These are phyloP conservation scores for Morelia viridis DNA, from an alignment of 2,797 vertebrate genomes.

Conservation along the genomic window DNA sequence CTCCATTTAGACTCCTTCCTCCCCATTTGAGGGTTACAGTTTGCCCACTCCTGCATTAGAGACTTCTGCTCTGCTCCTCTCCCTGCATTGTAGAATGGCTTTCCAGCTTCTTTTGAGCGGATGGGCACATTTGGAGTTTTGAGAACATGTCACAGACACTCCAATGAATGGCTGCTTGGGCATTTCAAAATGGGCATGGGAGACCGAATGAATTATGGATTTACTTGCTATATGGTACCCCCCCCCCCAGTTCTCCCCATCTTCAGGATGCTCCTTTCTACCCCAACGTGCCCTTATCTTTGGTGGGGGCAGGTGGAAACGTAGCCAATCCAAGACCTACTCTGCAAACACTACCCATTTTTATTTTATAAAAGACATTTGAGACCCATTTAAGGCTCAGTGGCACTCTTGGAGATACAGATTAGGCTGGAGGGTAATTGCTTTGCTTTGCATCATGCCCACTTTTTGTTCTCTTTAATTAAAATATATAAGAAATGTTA, in stretches of 20 bases:
- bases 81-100: neutral
- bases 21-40: neutral
- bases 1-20: neutral
- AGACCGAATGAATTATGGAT: neutral
- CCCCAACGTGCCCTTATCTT: neutral
- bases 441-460: neutral
- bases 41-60: neutral
- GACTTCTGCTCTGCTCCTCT: neutral
- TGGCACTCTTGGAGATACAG: neutral
- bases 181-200: neutral
- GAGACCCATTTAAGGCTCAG: neutral
- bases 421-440: neutral
- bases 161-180: neutral
- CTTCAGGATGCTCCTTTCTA: neutral
- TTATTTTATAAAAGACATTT: neutral
- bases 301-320: neutral
- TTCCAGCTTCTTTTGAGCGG: neutral
- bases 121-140: neutral
- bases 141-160: neutral
- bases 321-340: neutral
- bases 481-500: neutral
- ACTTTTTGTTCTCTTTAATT: neutral
- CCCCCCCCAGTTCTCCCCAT: neutral
- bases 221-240: neutral
- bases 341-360: neutral